Evolutionary conservation across 2,888 invertebrate genomes (phyloP), one percentile per base, ranked within the genome.

Genomic region (Xanthostigma xanthostigma): DNA sequence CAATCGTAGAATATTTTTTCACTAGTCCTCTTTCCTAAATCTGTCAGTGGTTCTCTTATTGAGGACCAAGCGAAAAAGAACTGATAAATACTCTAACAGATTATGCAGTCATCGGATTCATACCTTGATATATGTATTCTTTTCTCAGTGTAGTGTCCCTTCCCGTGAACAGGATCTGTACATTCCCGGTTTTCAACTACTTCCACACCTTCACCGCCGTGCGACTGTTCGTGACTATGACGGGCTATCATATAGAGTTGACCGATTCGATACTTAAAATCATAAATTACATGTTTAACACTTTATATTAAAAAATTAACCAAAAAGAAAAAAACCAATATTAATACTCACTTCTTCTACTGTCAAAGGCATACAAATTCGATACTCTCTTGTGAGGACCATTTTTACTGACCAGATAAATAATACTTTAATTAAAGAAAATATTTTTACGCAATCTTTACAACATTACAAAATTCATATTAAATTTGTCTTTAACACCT

Each of bases 211-310:
- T 92, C 91, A 0, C 91, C 90, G 52, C 83, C 81, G 54, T 83
- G 84, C 0, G 91, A 90, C 62, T 94, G 91, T 61, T 93, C 92
- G 59, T 84, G 79, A 64, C 92, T 92, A 63, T 94, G 93, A 45
- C 92, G 78, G 2, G 92, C 91, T 60, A 93, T 93, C 93, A 93
- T 94, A 65, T 92, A 93, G 51, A 93, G 73, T 64, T 94, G 93
- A 0, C 93, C 93, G 57, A 92, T 81, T 55, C 79, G 82, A 65
- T 93, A 93, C 92, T 93, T 64, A 43, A 75, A 72, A 47, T 45
- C 14, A 39, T 41, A 44, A 41, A 51, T 48, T 49, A 48, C 49
- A 45, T 13, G 36, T 12, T 41, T n/a, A n/a, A 33, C 45, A 46
- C 33, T 44, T 17, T 45, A 12, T 49, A 45, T 40, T 17, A 50